Evolutionary conservation across 2,113 vertebrate genomes (phyloP), one percentile per base, ranked within the genome.

Genomic region (Dolichallabes microphthalmus): DNA sequence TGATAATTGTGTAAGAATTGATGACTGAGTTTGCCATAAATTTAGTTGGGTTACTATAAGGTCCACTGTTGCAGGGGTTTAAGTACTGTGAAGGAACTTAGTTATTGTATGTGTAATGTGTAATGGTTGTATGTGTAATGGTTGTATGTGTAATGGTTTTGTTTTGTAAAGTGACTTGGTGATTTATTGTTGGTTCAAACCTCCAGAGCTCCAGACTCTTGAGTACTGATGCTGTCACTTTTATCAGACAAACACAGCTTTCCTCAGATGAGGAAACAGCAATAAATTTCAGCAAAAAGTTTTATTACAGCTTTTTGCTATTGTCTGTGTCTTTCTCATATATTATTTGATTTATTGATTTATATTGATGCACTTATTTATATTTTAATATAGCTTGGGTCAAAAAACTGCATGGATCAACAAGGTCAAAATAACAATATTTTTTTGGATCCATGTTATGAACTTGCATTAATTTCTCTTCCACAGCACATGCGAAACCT

Each of bases 401-500:
- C 2, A 17, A 57, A 30, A 30, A 15, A 55, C n/a, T 11, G 27
- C 30, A 19, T 19, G 50, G 27, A 15, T 27, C 25, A 75, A 9
- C 15, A 53, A 75, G 73, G 50, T 76, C n/a, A 22, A 5, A 57
- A 9, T n/a, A 3, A 75, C n/a, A 10, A 27, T 76, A 30, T 25
- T 7, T 53, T 77, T 3, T 50, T 64, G 39, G 27, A n/a, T 68
- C 53, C 12, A 53, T 61, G 19, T 61, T 35, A 35, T 58, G 27
- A 58, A 73, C 55, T 19, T 58, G 20, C 11, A 25, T 39, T 83
- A 60, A 80, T 79, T 27, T 89, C 30, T 85, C 22, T 84, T 79
- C 78, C 22, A 53, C 90, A 98, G 97, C 94, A 92, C 19, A 91
- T 94, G 7, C 68, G 1, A 39, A n/a, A 45, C 63, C 39, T 53